These are phyloP conservation scores for Rhabdophis nuchalis DNA, from an alignment of 2,797 vertebrate species.

Conservation along the genomic window DNA sequence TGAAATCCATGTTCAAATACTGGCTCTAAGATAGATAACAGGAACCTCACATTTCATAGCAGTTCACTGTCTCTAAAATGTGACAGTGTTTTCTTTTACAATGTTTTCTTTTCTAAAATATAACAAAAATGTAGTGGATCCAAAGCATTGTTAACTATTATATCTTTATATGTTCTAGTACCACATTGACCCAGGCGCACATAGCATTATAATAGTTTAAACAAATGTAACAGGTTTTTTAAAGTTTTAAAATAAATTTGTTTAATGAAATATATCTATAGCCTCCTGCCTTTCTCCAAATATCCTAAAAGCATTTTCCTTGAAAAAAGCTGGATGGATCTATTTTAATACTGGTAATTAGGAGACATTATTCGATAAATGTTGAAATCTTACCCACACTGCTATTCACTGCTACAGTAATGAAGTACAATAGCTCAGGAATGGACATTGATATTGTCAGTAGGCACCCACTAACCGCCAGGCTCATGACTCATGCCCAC, in stretches of 20 bases:
- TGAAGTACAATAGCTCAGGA: neutral
- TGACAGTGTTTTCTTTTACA: neutral
- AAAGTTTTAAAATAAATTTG: neutral
- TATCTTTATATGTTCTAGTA: neutral
- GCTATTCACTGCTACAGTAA: neutral
- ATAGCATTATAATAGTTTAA: neutral
- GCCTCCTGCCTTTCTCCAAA: neutral
- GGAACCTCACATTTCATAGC: neutral
- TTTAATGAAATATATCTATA: neutral
- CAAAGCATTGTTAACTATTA: neutral
- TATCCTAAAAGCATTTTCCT: neutral
- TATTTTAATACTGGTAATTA: neutral
- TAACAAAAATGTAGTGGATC: neutral
- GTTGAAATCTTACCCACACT: neutral
- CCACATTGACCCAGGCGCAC: neutral
- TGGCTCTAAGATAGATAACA: constrained; percentile 3
- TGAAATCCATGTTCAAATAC: neutral
- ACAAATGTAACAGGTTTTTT: neutral
- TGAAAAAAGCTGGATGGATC: neutral
- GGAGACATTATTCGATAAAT: neutral
- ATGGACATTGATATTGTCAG: neutral
- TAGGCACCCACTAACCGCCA: neutral
- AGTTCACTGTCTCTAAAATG: neutral
- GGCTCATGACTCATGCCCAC: neutral
- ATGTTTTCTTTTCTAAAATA: neutral